Percentiles rank a stretch among this genome's conserved stretches.
Evolutionary conservation across 2,113 vertebrate species (phyloP).

Genomic region (Plectropomus leopardus): DNA sequence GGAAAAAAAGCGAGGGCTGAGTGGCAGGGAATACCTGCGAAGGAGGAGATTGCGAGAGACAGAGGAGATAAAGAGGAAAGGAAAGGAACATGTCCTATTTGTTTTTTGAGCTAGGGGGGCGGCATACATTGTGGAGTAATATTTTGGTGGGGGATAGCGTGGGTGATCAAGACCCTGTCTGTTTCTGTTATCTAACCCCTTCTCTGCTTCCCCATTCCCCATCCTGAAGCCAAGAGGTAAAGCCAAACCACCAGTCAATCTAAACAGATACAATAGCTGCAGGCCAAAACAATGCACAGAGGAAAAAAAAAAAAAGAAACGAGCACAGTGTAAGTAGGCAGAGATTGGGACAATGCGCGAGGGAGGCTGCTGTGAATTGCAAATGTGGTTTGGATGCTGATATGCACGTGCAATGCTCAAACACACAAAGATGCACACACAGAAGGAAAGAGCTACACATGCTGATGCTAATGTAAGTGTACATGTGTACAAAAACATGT

Average conservation of each 20-base stretch:
- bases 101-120: conserved; percentile 28
- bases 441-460: conserved; percentile 22
- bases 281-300: conserved; percentile 80
- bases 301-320: conserved; percentile 55
- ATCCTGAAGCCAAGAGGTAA: conserved; percentile 71
- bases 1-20: conserved; percentile 11
- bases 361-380: conserved; percentile 76
- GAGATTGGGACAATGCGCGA: conserved; percentile 72
- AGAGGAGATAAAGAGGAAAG: conserved; percentile 45
- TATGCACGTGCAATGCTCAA: conserved; percentile 51
- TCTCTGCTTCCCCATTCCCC: conserved; percentile 44
- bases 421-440: conserved; percentile 26
- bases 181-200: conserved; percentile 64
- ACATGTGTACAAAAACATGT: conserved; percentile 3
- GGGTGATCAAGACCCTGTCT: conserved; percentile 68
- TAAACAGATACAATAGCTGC: conserved; percentile 81
- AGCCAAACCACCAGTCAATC: conserved; percentile 82
- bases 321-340: conserved; percentile 60
- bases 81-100: conserved; percentile 55
- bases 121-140: conserved; percentile 33
- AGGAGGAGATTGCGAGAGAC: conserved; percentile 34
- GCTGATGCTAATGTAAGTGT: conserved; percentile 13
- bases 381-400: conserved; percentile 65
- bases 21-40: conserved; percentile 52
- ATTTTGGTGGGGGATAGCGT: conserved; percentile 23